A percentile compares a stretch with the other conserved stretches of the same genome.
Conservation (phyloP, 2,797 vertebrate species). For the Mus caroli region DNA sequence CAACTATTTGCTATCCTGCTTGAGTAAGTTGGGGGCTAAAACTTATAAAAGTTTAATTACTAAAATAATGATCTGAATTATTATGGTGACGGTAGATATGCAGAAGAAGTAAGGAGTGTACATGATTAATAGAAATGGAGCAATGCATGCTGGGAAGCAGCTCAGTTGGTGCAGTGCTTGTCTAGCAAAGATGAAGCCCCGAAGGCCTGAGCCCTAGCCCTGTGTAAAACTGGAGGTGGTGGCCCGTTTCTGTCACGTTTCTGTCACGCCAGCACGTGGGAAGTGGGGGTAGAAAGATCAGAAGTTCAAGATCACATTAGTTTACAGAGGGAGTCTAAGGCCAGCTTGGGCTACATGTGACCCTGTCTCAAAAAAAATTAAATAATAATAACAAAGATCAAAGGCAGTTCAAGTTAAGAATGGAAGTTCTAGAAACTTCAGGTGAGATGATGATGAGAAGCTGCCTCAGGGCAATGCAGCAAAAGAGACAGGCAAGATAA, state of each 20-base stretch:
- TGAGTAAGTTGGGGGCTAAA: neutral
- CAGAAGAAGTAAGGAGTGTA: neutral
- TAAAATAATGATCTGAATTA: slow-evolving; percentile 9
- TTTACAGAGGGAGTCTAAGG: neutral
- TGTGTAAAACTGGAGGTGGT: neutral
- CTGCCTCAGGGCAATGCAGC: neutral
- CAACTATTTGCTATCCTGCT: neutral
- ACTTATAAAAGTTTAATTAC: neutral
- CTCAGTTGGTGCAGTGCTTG: neutral
- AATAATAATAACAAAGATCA: neutral
- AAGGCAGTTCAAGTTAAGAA: neutral
- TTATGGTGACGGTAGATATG: neutral
- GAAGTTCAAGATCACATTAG: neutral
- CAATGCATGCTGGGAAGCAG: neutral
- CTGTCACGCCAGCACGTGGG: neutral
- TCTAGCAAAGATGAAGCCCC: neutral
- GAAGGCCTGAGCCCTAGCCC: neutral
- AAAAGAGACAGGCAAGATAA: neutral
- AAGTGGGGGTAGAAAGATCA: neutral
- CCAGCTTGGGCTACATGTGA: neutral
- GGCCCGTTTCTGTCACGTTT: neutral
- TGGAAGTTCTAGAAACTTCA: neutral
- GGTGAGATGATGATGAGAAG: neutral
- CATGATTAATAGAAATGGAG: neutral
- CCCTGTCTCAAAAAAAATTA: neutral